Base-by-base conservation (phyloP, 2,888 invertebrate species). In the Drosophila greeni region DNA sequence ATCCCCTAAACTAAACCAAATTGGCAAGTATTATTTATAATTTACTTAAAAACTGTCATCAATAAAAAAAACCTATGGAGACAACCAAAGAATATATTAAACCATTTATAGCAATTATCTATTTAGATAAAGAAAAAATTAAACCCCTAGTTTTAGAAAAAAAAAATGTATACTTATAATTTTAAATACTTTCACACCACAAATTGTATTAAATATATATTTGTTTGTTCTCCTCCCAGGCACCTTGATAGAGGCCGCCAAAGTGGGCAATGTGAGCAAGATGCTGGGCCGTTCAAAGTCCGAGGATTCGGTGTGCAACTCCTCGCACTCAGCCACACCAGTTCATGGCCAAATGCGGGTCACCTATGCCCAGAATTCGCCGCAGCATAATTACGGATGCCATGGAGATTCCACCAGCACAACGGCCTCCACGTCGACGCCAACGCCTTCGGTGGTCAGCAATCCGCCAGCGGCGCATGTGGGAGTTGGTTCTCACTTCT, bases 161-260 rank as follows among this genome's bases (percentile, higher is more conserved):
- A 42, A 42, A 16, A 6, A 24, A 1, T 9, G 9, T 24, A 23
- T 1, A 42, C 5, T n/a, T 42, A n/a, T 24, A n/a, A 24, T 9
- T 39, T 4, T 0, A 26, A 26, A 26, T 26, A 43, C n/a, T 24
- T 26, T 3, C 5, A 0, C 1, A 3, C 3, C 5, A 1, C 5
- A 16, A 12, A 16, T 3, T 16, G 2, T 12, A 45, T 3, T 11
- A 9, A n/a, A 18, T 9, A 26, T 2, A 33, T 49, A 11, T 6
- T n/a, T n/a, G 20, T 39, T 18, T 37, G 2, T 23, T 14, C 6
- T n/a, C 8, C 7, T 8, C 6, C 3, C 7, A 88, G 88, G 88
- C 67, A 95, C 95, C 39, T 90, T 96, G 67, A 95, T 96, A 86
- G 95, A 96, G 87, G 95, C 96, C 45, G 95, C 96, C 40, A 94